phyloP scores from a whole-genome alignment of 2,113 vertebrate species.

The Dipodomys ordii region DNA sequence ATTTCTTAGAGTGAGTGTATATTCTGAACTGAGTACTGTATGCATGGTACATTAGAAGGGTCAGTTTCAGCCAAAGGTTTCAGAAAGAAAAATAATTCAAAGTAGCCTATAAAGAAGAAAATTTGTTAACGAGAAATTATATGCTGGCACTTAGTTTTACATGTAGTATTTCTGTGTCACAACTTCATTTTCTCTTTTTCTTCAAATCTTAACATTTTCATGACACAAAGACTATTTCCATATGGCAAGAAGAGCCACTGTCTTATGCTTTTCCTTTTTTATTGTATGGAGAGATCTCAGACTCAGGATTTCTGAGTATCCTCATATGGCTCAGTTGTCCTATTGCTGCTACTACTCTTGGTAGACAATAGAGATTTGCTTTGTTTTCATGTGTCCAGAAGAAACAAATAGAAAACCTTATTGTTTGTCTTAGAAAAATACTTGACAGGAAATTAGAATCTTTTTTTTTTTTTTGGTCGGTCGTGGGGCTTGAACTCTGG shows the following conservation, averaged over 20 bases:
- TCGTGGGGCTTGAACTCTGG: neutral
- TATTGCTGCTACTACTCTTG: neutral
- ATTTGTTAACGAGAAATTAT: constrained; percentile 3
- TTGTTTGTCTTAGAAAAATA: constrained; percentile 5
- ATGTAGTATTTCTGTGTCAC: neutral
- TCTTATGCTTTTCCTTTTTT: neutral
- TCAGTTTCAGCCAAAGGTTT: neutral
- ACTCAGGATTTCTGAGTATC: neutral
- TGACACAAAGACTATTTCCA: neutral
- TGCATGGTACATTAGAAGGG: too few relatives aligned
- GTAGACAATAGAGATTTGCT: neutral
- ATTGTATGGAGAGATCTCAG: neutral
- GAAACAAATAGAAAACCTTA: neutral
- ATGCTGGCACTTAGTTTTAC: neutral
- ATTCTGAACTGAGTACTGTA: constrained; percentile 2
- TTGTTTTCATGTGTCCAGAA: constrained; percentile 31
- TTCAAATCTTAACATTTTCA: neutral
- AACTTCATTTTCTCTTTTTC: constrained; percentile 16
- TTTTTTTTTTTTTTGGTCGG: too few relatives aligned
- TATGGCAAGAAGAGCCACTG: neutral
- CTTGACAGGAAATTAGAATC: neutral
- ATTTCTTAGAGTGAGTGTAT: neutral
- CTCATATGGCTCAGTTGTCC: neutral
- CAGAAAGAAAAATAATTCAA: constrained; percentile 23
- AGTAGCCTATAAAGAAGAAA: constrained; percentile 31